Evolutionary conservation across 2,113 vertebrate species (phyloP).

Genomic region (Cariama cristata): DNA sequence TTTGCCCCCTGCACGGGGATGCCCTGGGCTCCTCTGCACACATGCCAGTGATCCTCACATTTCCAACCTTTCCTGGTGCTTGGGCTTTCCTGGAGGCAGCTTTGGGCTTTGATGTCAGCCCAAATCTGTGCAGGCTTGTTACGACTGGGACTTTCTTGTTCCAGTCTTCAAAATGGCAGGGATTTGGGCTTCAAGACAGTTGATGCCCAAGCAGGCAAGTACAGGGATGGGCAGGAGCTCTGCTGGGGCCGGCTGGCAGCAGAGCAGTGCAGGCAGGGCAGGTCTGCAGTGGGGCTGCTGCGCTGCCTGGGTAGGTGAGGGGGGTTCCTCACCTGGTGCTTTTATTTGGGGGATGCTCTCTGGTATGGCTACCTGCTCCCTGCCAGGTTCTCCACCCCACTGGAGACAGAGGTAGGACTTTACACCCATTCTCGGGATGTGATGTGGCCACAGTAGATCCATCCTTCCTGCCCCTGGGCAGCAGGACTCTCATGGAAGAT

Average conservation of each 20-base stretch:
- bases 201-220: background rate
- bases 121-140: background rate
- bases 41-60: background rate
- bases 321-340: background rate
- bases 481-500: background rate
- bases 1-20: accelerated
- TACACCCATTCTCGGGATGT: background rate
- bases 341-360: background rate
- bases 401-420: background rate
- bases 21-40: background rate
- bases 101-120: background rate
- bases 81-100: background rate
- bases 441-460: background rate
- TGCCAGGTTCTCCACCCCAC: background rate
- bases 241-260: background rate
- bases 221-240: background rate
- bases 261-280: background rate
- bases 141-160: background rate
- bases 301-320: background rate
- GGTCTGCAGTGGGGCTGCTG: background rate
- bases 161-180: background rate
- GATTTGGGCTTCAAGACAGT: background rate
- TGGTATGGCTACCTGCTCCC: background rate
- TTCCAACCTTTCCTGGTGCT: background rate
- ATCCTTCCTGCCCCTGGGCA: background rate